A percentile compares a stretch with the other conserved stretches of the same genome.
Conservation (phyloP, 2,888 invertebrate genomes). For the Melanophora roralis region DNA sequence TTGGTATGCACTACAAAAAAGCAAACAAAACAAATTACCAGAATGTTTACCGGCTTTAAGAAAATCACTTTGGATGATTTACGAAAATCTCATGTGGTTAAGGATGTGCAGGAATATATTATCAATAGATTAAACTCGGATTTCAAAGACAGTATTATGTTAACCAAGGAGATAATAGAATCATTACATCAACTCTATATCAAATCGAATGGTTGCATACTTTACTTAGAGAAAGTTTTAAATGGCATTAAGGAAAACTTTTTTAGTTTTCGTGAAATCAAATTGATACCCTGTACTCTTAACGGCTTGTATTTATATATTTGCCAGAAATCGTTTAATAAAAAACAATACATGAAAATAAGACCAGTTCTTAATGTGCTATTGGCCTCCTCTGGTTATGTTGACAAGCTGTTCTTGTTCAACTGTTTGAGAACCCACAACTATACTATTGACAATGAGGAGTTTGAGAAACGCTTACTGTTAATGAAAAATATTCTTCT, state of each 20-base stretch:
- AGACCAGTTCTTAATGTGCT: slow-evolving; percentile 91
- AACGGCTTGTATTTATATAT: slow-evolving; percentile 97
- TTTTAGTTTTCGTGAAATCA: slow-evolving; percentile 92
- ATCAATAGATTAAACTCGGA: slow-evolving; percentile 92
- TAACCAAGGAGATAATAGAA: slow-evolving; percentile 94
- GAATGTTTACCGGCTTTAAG: slow-evolving; percentile 91
- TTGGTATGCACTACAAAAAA: slow-evolving; percentile 92
- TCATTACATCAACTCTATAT: slow-evolving; percentile 96
- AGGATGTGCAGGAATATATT: slow-evolving; percentile 97
- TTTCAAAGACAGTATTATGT: slow-evolving; percentile 89
- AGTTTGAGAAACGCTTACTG: slow-evolving; percentile 87
- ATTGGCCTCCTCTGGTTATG: slow-evolving; percentile 90
- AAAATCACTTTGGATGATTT: slow-evolving; percentile 95
- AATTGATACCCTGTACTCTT: slow-evolving; percentile 95
- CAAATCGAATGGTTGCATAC: slow-evolving; percentile 95
- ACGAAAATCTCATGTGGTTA: slow-evolving; percentile 91
- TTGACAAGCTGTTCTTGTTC: slow-evolving; percentile 89
- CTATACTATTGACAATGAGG: slow-evolving; percentile 86
- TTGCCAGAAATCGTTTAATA: slow-evolving; percentile 93
- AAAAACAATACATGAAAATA: slow-evolving; percentile 91
- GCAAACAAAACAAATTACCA: slow-evolving; percentile 88
- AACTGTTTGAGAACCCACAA: slow-evolving; percentile 89
- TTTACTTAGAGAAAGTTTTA: slow-evolving; percentile 91
- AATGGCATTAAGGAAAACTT: slow-evolving; percentile 96
- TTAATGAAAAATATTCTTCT: slow-evolving; percentile 81